Conservation (phyloP, 2,797 vertebrate genomes). For the Heliangelus exortis region DNA sequence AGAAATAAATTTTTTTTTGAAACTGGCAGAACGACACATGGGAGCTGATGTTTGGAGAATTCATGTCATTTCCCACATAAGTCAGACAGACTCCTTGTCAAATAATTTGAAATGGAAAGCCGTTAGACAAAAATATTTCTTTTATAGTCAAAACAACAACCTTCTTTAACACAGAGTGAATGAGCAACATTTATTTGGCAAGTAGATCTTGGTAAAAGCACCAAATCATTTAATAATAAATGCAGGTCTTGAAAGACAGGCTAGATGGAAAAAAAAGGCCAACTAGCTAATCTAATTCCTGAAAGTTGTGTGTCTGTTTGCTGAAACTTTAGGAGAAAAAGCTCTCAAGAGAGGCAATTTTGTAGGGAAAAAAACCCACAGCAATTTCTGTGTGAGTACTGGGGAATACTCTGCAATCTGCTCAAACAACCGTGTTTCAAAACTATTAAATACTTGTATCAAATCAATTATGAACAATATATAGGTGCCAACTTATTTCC, state of each 20-base stretch:
- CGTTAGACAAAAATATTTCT: not conserved
- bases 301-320: not conserved
- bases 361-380: not conserved
- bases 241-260: not conserved
- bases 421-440: not conserved
- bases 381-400: not conserved
- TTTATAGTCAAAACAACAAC: not conserved
- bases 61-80: not conserved
- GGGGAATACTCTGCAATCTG: not conserved
- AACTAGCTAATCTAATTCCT: not conserved
- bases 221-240: not conserved
- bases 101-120: not conserved
- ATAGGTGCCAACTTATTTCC: slow-evolving; percentile 42
- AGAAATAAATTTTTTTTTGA: not conserved
- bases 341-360: not conserved
- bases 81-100: not conserved
- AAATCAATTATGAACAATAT: slow-evolving; percentile 22
- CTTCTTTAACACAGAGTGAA: not conserved
- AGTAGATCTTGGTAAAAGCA: not conserved
- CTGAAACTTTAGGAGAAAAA: not conserved
- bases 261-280: not conserved
- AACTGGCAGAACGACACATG: not conserved
- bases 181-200: not conserved
- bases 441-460: slow-evolving; percentile 10
- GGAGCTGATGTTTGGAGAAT: not conserved